phyloP scores from a whole-genome alignment of 2,113 vertebrate genomes.

The Carassius carassius region DNA sequence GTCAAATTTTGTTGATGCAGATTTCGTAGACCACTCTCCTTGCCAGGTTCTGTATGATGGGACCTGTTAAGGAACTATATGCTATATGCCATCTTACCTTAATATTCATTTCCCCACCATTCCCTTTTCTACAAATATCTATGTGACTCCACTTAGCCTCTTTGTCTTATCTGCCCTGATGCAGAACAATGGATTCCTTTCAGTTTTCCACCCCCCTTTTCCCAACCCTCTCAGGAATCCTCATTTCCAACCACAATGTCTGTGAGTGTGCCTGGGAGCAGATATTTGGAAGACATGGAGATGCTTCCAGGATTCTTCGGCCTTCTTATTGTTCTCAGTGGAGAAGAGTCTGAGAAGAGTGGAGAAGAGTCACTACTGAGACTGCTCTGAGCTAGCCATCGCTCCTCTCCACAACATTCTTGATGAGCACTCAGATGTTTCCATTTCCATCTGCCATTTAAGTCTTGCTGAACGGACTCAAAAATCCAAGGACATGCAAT shows the following conservation, averaged over 20 bases:
- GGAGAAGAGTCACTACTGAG: constrained; percentile 48
- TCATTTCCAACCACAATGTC: constrained; percentile 75
- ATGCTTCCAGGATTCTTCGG: constrained; percentile 60
- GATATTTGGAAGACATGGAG: constrained; percentile 72
- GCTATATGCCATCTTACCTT: background rate
- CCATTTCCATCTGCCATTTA: constrained; percentile 47
- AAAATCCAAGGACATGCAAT: constrained; percentile 40
- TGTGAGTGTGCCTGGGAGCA: constrained; percentile 70
- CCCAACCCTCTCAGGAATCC: constrained; percentile 67
- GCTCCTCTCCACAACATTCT: constrained; percentile 53
- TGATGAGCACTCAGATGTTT: constrained; percentile 56
- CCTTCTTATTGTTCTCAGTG: constrained; percentile 58
- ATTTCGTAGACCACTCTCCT: background rate
- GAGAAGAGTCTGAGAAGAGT: constrained; percentile 46
- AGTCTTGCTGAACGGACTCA: constrained; percentile 53
- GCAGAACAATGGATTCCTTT: constrained; percentile 74
- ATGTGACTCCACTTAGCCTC: constrained; percentile 71
- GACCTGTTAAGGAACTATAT: background rate
- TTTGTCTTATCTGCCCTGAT: constrained; percentile 69
- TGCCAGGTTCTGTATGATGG: background rate
- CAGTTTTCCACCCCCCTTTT: constrained; percentile 57
- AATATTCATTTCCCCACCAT: constrained; percentile 13
- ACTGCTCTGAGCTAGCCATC: constrained; percentile 39
- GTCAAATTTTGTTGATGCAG: no score
- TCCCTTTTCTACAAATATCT: constrained; percentile 26